Evolutionary conservation across 2,113 vertebrate genomes (phyloP).

Genomic region (Cacatua alba): DNA sequence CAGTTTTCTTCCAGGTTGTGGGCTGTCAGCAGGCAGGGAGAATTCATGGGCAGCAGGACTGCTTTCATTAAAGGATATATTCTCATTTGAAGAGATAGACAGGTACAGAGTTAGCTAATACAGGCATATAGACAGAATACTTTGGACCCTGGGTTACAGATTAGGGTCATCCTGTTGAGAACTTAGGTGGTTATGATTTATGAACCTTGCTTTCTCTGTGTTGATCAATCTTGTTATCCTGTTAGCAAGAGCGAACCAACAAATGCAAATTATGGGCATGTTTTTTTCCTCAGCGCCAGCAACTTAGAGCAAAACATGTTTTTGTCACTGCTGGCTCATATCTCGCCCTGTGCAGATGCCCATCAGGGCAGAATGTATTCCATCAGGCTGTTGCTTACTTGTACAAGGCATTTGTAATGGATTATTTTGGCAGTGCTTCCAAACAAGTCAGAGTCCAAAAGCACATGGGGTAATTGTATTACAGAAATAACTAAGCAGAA

Average conservation of each 20-base stretch:
- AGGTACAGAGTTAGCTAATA: not conserved
- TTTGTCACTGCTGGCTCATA: not conserved
- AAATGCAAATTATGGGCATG: not conserved
- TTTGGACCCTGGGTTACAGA: not conserved
- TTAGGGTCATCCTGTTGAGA: not conserved
- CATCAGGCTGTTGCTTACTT: not conserved
- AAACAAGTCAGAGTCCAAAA: not conserved
- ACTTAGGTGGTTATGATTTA: not conserved
- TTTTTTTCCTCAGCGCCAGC: not conserved
- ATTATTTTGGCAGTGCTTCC: not conserved
- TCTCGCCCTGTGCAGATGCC: not conserved
- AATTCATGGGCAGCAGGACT: not conserved
- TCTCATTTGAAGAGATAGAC: not conserved
- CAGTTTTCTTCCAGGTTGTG: not conserved
- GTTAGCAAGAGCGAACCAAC: not conserved
- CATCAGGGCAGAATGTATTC: constrained; percentile 5
- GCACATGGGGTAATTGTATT: not conserved
- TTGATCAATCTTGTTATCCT: not conserved
- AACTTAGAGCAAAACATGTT: not conserved
- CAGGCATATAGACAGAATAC: not conserved
- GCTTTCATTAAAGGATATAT: not conserved
- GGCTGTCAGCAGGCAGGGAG: not conserved
- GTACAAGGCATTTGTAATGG: not conserved
- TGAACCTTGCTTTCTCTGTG: not conserved
- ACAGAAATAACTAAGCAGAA: not conserved